A percentile compares a stretch with the other conserved stretches of the same genome.
These are phyloP conservation scores for Centrocercus urophasianus DNA, from an alignment of 2,113 vertebrate genomes.

Conservation along the genomic window DNA sequence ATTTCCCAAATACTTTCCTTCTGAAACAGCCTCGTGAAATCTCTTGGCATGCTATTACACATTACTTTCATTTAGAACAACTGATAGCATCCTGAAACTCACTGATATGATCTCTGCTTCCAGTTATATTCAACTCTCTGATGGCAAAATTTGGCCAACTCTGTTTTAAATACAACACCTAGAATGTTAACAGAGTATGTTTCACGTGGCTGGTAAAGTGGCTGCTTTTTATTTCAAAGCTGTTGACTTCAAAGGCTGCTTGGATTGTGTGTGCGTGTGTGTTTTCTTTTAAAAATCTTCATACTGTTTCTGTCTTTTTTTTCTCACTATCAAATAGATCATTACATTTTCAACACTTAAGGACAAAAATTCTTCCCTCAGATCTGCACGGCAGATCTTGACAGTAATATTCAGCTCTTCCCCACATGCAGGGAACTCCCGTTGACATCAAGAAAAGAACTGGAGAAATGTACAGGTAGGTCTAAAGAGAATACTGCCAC, in stretches of 20 bases:
- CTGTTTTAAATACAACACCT: slow-evolving; percentile 59
- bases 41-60: background rate
- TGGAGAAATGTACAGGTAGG: slow-evolving; percentile 25
- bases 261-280: slow-evolving; percentile 47
- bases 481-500: background rate
- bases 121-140: background rate
- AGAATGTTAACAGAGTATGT: slow-evolving; percentile 57
- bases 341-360: slow-evolving; percentile 76
- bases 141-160: background rate
- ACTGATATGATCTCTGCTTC: background rate
- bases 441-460: slow-evolving; percentile 64
- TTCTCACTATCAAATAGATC: slow-evolving; percentile 76
- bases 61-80: background rate
- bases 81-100: background rate
- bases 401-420: slow-evolving; percentile 68
- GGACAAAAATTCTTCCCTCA: slow-evolving; percentile 69
- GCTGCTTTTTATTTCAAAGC: slow-evolving; percentile 74
- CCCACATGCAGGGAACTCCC: slow-evolving; percentile 65
- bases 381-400: slow-evolving; percentile 68
- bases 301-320: slow-evolving; percentile 73
- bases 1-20: background rate
- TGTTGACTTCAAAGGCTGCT: slow-evolving; percentile 63
- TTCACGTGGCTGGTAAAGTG: slow-evolving; percentile 60
- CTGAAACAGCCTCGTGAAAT: accelerated
- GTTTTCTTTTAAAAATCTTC: slow-evolving; percentile 71